phyloP scores from a whole-genome alignment of 2,113 vertebrate genomes.

The Gnathonemus longibarbis region DNA sequence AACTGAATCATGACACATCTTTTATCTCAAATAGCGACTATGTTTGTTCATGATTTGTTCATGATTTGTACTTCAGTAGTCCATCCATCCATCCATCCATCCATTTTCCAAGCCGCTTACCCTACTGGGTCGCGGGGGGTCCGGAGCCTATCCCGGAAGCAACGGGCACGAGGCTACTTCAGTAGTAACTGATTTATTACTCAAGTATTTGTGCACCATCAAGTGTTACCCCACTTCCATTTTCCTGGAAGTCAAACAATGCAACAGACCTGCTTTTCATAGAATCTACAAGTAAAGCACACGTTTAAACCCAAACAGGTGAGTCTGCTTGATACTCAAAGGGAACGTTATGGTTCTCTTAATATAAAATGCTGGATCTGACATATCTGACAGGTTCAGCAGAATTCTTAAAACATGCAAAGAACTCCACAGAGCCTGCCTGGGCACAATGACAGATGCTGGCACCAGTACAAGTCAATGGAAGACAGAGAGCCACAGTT shows the following conservation, averaged over 20 bases:
- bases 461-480: neutral
- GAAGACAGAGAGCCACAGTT: neutral
- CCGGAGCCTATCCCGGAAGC: too few species aligned
- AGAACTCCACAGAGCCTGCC: neutral
- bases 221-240: neutral
- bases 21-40: too few species aligned
- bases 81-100: too few species aligned
- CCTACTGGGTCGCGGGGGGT: too few species aligned
- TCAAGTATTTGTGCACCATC: too few species aligned
- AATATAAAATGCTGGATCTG: neutral
- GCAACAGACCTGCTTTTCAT: neutral
- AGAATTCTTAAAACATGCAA: neutral
- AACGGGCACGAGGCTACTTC: too few species aligned
- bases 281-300: neutral
- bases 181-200: too few species aligned
- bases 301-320: neutral
- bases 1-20: too few species aligned
- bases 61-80: too few species aligned
- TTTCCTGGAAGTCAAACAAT: neutral
- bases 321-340: neutral
- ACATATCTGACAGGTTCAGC: neutral
- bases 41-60: too few species aligned
- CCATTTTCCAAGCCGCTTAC: too few species aligned
- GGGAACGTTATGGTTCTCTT: neutral
- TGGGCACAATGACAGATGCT: neutral